Conservation (phyloP, 2,888 invertebrate genomes). For the Oligia latruncula region DNA sequence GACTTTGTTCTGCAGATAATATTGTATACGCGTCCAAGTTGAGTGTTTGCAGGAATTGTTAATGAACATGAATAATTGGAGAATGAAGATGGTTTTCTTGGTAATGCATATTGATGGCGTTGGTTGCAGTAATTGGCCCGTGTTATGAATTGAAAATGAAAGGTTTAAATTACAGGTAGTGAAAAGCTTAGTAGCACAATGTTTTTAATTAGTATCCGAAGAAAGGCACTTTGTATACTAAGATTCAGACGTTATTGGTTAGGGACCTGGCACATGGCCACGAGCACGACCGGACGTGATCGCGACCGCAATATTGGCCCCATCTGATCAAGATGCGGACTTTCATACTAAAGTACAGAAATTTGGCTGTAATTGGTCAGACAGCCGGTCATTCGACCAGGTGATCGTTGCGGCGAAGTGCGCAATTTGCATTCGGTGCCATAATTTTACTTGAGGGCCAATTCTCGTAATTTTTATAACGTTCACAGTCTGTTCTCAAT, state of each 20-base stretch:
- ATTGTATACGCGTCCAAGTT: neutral
- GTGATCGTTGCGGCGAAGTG: neutral
- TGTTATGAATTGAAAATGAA: neutral
- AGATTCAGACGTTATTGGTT: neutral
- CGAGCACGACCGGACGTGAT: too few relatives aligned
- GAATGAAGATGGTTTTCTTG: neutral
- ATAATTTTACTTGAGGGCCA: too few relatives aligned
- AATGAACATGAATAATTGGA: neutral
- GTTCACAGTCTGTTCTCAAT: neutral
- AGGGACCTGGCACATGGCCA: too few relatives aligned
- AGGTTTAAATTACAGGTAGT: neutral
- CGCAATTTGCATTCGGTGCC: neutral
- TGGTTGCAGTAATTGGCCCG: neutral
- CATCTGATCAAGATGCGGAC: neutral
- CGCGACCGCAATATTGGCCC: neutral
- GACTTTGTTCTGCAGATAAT: neutral
- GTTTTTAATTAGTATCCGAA: neutral
- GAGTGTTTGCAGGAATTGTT: neutral
- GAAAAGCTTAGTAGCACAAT: neutral
- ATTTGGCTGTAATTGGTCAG: too few relatives aligned
- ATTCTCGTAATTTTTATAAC: neutral
- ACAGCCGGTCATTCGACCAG: neutral
- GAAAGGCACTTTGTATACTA: neutral
- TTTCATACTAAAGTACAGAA: too few relatives aligned
- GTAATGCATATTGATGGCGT: neutral